phyloP scores from a whole-genome alignment of 2,113 vertebrate genomes.

The Chiloscyllium plagiosum region DNA sequence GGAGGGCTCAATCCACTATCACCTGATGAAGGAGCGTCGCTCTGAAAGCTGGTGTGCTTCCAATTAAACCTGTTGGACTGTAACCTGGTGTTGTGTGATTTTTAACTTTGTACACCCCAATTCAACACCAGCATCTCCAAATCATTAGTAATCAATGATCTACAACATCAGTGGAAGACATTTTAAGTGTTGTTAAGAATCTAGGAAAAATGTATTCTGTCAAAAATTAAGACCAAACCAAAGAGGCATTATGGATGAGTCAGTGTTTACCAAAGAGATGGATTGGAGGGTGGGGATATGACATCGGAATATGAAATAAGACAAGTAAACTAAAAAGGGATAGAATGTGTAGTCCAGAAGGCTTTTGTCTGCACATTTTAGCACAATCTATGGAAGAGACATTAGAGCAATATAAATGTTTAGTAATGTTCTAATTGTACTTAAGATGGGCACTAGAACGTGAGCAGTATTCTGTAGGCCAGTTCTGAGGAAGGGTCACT shows the following conservation, averaged over 20 bases:
- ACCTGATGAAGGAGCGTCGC: too few relatives aligned
- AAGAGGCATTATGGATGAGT: not conserved
- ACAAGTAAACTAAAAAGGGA: not conserved
- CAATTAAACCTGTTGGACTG: too few relatives aligned
- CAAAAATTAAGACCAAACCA: not conserved
- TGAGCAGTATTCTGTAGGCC: not conserved
- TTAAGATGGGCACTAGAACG: not conserved
- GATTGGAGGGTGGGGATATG: not conserved
- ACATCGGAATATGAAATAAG: not conserved
- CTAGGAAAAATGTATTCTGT: too few relatives aligned
- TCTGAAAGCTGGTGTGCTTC: too few relatives aligned
- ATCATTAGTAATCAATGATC: not conserved
- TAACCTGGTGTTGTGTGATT: too few relatives aligned
- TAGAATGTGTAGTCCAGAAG: too few relatives aligned
- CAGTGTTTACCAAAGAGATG: not conserved
- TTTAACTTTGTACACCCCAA: too few relatives aligned
- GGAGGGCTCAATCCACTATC: too few relatives aligned
- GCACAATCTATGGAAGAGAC: not conserved
- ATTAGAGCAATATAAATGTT: not conserved
- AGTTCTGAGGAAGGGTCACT: too few relatives aligned
- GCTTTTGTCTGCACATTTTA: not conserved
- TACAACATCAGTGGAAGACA: not conserved
- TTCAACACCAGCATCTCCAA: too few relatives aligned
- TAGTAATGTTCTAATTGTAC: not conserved
- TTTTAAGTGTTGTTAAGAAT: not conserved